Evolutionary conservation across 1,140 invertebrate species (phyloP).

Genomic region (Fopius arisanus): DNA sequence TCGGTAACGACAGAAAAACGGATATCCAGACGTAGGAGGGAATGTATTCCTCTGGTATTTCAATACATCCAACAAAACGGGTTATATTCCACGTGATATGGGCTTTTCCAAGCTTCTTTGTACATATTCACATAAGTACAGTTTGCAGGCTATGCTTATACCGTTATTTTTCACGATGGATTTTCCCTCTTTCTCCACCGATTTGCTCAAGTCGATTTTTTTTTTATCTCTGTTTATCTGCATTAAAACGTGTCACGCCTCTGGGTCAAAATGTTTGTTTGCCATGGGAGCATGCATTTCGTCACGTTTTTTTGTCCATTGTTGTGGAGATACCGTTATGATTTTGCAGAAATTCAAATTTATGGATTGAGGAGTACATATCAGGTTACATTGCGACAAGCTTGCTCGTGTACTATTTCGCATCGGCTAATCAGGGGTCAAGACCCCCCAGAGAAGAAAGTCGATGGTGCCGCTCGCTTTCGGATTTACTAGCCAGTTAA

Average conservation of each 20-base stretch:
- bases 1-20: background rate
- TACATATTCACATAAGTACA: background rate
- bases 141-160: background rate
- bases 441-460: constrained; percentile 26
- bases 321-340: background rate
- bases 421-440: constrained; percentile 26
- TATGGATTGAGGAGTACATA: too few species aligned
- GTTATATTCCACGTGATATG: background rate
- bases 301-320: background rate
- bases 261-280: background rate
- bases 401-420: too few species aligned
- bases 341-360: too few species aligned
- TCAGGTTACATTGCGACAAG: too few species aligned
- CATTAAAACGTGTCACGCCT: background rate
- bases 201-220: background rate
- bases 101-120: background rate
- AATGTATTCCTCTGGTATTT: background rate
- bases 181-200: background rate
- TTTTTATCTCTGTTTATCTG: background rate
- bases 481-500: constrained; percentile 19
- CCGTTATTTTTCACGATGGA: background rate
- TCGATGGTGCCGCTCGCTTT: constrained; percentile 14
- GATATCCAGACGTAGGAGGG: background rate
- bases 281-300: background rate
- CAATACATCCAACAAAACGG: background rate